phyloP scores from a whole-genome alignment of 1,140 invertebrate species.

The Euwallacea similis region DNA sequence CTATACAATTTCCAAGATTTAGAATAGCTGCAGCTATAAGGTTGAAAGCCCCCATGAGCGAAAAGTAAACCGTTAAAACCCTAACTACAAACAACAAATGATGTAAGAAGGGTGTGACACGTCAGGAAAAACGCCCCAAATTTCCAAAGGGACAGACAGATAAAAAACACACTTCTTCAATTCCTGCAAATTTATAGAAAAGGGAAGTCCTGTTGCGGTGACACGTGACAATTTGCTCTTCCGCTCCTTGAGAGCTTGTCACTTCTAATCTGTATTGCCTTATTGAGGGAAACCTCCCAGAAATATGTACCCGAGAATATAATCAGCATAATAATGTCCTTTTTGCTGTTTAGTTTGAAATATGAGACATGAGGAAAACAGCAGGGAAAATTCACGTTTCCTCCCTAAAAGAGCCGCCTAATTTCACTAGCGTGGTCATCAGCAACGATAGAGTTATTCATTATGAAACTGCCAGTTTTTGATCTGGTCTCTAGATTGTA shows the following conservation, averaged over 20 bases:
- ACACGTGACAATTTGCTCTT: constrained; percentile 47
- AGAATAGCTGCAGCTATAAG: no score
- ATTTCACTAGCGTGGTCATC: no score
- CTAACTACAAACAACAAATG: not conserved
- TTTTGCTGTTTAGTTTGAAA: not conserved
- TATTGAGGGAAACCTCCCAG: constrained; percentile 2
- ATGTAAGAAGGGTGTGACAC: not conserved
- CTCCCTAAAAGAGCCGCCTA: no score
- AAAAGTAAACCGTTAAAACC: no score
- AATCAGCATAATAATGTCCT: not conserved
- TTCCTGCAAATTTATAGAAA: constrained; percentile 45
- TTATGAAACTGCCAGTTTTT: constrained; percentile 4
- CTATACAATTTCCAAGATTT: no score
- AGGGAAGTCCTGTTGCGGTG: constrained; percentile 32
- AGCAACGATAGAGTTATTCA: not conserved
- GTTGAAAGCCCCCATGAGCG: no score
- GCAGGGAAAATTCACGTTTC: no score
- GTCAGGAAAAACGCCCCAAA: constrained; percentile 4
- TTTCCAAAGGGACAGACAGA: not conserved
- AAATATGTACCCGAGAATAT: not conserved
- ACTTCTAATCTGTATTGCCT: constrained; percentile 45
- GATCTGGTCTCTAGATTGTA: constrained; percentile 22
- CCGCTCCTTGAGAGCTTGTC: constrained; percentile 43
- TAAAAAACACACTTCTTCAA: constrained; percentile 48
- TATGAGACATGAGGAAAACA: no score